Conservation (phyloP, 2,113 vertebrate genomes). For the Ctenodactylus gundi region DNA sequence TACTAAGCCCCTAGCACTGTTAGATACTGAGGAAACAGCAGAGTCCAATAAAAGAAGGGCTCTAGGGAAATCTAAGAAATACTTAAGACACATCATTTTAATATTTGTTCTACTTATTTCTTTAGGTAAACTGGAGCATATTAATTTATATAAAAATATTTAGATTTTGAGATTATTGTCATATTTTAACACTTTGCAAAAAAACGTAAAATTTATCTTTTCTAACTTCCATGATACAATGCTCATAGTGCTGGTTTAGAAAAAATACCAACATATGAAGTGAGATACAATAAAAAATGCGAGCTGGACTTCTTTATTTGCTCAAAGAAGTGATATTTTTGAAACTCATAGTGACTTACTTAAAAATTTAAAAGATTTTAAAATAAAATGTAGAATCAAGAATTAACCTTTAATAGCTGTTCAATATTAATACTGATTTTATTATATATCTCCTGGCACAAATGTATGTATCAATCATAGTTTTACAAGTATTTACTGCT, state of each 20-base stretch:
- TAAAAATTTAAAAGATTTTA: background rate
- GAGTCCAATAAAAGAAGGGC: background rate
- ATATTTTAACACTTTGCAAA: background rate
- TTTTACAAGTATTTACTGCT: conserved; percentile 2
- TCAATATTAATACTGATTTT: background rate
- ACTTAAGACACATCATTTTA: background rate
- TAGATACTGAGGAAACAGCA: background rate
- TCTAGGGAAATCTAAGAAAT: background rate
- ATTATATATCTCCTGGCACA: background rate
- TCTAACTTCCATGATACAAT: conserved; percentile 17
- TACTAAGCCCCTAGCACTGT: background rate
- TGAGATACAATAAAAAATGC: conserved; percentile 16
- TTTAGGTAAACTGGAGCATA: background rate
- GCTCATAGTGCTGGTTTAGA: background rate
- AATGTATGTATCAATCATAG: background rate
- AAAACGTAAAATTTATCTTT: background rate
- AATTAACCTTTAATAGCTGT: conserved; percentile 8
- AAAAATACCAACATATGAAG: background rate
- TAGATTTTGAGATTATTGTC: background rate
- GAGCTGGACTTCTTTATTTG: conserved; percentile 31
- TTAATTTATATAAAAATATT: conserved; percentile 6
- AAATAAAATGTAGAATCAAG: conserved; percentile 8
- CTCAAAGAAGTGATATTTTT: conserved; percentile 41
- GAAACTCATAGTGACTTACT: conserved; percentile 31
- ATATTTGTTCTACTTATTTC: background rate